Base-by-base conservation (phyloP, 2,888 invertebrate genomes). In the Leptarthrus brevirostris region DNA sequence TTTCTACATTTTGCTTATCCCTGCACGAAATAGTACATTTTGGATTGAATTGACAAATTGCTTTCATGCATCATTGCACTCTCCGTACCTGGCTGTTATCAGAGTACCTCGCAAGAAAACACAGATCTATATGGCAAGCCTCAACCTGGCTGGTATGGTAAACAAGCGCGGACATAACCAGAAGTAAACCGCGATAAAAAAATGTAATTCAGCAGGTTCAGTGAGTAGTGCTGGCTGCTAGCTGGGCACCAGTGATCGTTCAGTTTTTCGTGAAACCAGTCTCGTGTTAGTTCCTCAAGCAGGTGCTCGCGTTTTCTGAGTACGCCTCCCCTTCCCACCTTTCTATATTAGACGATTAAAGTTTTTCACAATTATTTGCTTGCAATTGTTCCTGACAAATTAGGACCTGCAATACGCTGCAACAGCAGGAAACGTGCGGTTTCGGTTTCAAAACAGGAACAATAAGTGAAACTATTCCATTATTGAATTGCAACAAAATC, bases 261-360 rank as follows among this genome's bases (percentile, higher is more conserved):
- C n/a, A 71, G 69, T 49, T 69, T 66, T 72, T 69, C 56, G 72
- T 75, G 49, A 58, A 72, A 74, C 75, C 75, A 75, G 75, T 75
- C 72, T 52, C 12, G 30, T 58, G 40, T 40, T 36, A 66, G 73
- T 73, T 75, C 73, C 73, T 73, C 58, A 54, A 69, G 75, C 75
- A 69, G 73, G 72, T 75, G 75, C 70, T 69, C 72, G 70, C 47
- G 47, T 56, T 30, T 74, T 47, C 44, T 40, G 20, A 47, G 5
- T n/a, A 14, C 47, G 36, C 36, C 22, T 61, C 61, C 40, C 61
- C 61, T 24, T 36, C 36, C 61, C 30, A 30, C 30, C 30, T 30
- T 18, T 20, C 40, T 40, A 18, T 61, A 10, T 61, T n/a, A n/a
- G n/a, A n/a, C n/a, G n/a, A n/a, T n/a, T n/a, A n/a, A n/a, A n/a